Base-by-base conservation (phyloP, 1,140 invertebrate species). In the Drosophila navojoa region DNA sequence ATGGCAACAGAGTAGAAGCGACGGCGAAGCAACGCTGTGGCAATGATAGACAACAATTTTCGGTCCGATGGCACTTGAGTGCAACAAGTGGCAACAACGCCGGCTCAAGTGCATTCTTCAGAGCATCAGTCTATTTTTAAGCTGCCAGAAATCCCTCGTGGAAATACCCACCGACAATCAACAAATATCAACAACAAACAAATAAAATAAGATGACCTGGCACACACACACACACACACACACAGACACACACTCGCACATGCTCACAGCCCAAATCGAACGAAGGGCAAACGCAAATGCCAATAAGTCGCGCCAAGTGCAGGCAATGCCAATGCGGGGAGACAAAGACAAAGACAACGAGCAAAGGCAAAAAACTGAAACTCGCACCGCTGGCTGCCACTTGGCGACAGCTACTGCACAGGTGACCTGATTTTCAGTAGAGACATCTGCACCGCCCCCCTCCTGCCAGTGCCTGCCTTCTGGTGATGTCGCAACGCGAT, bases 51-150 rank as follows among this genome's bases (percentile, higher is more conserved):
- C 47, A 19, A 72, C n/a, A 35, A n/a, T 3, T 22, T 44, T 66
- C 45, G 32, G 71, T 67, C 44, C 35, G 59, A 69, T 72, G 85
- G 64, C 80, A 84, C 84, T 89, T 75, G 77, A 89, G 58, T 89
- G 77, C 84, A 89, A 89, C 84, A 89, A 89, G 84, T 89, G 84
- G 84, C 85, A 89, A 70, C 73, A 80, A 61, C 76, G 76, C 70
- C 74, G 79, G 52, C 42, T 76, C 74, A 57, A 76, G 62, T 76
- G 70, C 77, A 86, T 85, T 79, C 81, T 78, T 73, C 74, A 66
- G 63, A 58, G 57, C 27, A 15, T 40, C 38, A 35, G 67, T 86
- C 81, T 81, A 81, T 86, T 86, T 80, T 79, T 77, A 79, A 71
- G 79, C 73, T 68, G 54, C 47, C 52, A 54, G 53, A 38, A 38